A percentile compares a stretch with the other conserved stretches of the same genome.
Conservation (phyloP, 2,888 invertebrate genomes). For the Hymenopus coronatus region DNA sequence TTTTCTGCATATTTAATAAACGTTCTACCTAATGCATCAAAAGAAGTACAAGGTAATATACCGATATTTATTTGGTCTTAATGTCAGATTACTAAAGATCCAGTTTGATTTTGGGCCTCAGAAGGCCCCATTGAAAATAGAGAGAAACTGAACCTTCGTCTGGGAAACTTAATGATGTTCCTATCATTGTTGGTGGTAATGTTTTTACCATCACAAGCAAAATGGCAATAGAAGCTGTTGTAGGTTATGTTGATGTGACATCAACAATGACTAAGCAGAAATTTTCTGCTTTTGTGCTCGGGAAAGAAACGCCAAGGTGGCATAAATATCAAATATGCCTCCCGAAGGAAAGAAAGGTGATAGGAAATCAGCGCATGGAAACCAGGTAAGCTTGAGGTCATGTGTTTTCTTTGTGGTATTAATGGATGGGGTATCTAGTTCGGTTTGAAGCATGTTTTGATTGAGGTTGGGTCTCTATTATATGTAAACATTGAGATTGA, state of each 20-base stretch:
- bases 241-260: not conserved
- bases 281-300: not conserved
- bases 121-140: too few relatives aligned
- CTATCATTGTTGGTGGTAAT: not conserved
- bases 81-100: too few relatives aligned
- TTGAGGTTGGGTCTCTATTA: too few relatives aligned
- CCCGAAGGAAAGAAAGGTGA: slow-evolving; percentile 29
- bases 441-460: not conserved
- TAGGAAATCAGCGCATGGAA: slow-evolving; percentile 16
- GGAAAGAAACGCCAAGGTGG: not conserved
- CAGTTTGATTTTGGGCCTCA: too few relatives aligned
- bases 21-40: too few relatives aligned
- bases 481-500: not conserved
- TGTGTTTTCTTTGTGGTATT: not conserved
- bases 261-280: slow-evolving; percentile 23
- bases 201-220: not conserved
- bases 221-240: not conserved
- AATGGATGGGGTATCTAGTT: not conserved
- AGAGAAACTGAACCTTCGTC: too few relatives aligned
- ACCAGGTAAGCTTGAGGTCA: slow-evolving; percentile 11
- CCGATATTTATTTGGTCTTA: too few relatives aligned
- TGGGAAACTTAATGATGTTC: too few relatives aligned
- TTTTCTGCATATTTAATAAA: too few relatives aligned
- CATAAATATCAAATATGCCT: slow-evolving; percentile 22
- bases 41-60: too few relatives aligned